These are phyloP conservation scores for Halichondria panicea DNA, from an alignment of 37 sponge, comb jelly and placozoan species.

Conservation along the genomic window DNA sequence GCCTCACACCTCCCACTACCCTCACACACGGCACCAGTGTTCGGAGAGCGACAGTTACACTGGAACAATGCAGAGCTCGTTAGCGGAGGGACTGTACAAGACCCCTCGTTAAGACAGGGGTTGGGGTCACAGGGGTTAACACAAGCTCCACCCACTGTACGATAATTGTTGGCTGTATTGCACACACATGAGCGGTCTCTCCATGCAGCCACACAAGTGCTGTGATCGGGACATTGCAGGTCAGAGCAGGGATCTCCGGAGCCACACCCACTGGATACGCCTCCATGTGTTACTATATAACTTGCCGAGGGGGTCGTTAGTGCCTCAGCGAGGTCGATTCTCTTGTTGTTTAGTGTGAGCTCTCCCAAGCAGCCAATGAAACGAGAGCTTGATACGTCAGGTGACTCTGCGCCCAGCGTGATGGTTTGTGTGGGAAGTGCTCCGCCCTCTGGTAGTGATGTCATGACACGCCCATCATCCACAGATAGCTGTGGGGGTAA, in stretches of 20 bases:
- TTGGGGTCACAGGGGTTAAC: slow-evolving; percentile 22
- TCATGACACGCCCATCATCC: slow-evolving; percentile 14
- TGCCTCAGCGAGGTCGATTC: not conserved
- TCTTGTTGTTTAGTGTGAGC: slow-evolving; percentile 1
- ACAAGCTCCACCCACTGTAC: slow-evolving; percentile 4
- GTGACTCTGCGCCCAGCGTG: slow-evolving; percentile 6
- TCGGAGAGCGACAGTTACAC: not conserved
- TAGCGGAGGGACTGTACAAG: not conserved
- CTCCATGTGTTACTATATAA: not conserved
- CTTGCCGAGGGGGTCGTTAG: not conserved
- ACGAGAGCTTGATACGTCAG: not conserved
- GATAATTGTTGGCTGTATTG: not conserved
- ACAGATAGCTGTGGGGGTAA: slow-evolving; percentile 23
- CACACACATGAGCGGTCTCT: slow-evolving; percentile 28
- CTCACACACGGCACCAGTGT: not conserved
- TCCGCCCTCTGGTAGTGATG: not conserved
- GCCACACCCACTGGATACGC: slow-evolving; percentile 11
- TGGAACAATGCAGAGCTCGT: not conserved
- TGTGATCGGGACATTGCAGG: slow-evolving; percentile 17
- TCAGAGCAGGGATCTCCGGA: not conserved
- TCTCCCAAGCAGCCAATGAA: slow-evolving; percentile 15
- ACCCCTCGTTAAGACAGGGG: slow-evolving; percentile 13
- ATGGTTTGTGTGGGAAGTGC: not conserved
- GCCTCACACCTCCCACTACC: no score
- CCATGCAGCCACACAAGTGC: slow-evolving; percentile 16